A percentile compares a stretch with the other conserved stretches of the same genome.
phyloP scores from a whole-genome alignment of 2,113 vertebrate species.

The Callocephalon fimbriatum region DNA sequence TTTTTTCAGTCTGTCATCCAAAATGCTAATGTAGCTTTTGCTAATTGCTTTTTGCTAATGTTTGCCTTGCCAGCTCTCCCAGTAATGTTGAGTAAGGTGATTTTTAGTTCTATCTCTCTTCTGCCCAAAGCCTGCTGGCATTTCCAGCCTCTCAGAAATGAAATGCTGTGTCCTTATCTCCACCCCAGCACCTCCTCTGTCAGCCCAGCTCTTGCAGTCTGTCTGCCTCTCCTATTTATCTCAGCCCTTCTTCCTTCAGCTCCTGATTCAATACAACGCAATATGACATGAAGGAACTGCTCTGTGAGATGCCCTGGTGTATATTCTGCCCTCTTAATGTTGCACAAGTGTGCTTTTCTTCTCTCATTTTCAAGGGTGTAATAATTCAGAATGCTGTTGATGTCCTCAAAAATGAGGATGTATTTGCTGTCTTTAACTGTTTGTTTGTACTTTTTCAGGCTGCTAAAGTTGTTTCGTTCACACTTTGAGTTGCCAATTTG shows the following conservation, averaged over 20 bases:
- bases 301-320: background rate
- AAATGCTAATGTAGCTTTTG: background rate
- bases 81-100: accelerated
- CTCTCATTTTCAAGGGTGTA: background rate
- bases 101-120: background rate
- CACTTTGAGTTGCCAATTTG: background rate
- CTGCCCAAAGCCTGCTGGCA: background rate
- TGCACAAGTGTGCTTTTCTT: accelerated
- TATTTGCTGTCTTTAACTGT: background rate
- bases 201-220: background rate
- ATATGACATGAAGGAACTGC: background rate
- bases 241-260: background rate
- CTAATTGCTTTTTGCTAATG: background rate
- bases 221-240: background rate
- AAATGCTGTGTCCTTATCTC: background rate
- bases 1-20: background rate
- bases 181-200: background rate
- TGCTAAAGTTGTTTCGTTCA: background rate
- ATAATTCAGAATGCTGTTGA: background rate
- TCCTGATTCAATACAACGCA: background rate
- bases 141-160: background rate
- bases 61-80: background rate
- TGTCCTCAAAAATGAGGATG: background rate
- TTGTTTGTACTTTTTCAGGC: background rate
- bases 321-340: background rate